Percentiles rank a stretch among this genome's conserved stretches.
These are phyloP conservation scores for Octodon degus DNA, from an alignment of 2,113 vertebrate genomes.

Conservation along the genomic window DNA sequence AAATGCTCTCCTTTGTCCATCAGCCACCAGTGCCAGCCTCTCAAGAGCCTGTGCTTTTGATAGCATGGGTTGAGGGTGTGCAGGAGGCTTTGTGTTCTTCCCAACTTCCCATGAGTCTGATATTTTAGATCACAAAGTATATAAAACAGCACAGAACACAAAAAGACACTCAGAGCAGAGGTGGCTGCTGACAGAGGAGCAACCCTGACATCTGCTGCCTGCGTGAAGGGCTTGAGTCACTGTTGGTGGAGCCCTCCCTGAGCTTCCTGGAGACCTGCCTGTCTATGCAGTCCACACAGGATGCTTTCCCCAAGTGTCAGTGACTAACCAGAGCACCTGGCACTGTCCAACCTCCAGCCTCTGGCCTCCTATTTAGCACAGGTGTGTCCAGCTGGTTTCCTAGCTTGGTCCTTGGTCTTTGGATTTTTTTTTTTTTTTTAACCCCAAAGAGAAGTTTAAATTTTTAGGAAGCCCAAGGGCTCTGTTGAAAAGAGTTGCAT, in stretches of 20 bases:
- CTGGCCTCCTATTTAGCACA: rapidly evolving
- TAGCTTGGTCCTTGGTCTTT: not conserved
- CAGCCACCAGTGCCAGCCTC: not conserved
- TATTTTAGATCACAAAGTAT: not conserved
- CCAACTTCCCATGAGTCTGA: not conserved
- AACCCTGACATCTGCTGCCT: not conserved
- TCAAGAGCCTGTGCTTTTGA: not conserved
- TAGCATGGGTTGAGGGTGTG: not conserved
- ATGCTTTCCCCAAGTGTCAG: not conserved
- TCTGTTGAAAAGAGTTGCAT: no score
- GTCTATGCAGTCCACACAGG: not conserved
- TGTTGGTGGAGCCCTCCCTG: not conserved
- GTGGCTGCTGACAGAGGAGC: not conserved
- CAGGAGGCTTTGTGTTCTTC: not conserved
- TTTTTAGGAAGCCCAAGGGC: not conserved
- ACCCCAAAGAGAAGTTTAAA: not conserved
- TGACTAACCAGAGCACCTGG: not conserved
- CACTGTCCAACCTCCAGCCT: not conserved
- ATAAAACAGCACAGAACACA: not conserved
- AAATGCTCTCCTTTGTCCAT: not conserved
- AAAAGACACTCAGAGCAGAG: not conserved
- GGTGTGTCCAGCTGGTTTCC: not conserved
- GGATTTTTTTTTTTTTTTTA: not conserved
- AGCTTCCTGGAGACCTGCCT: not conserved
- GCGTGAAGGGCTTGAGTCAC: rapidly evolving